Evolutionary conservation across 2,888 invertebrate species (phyloP).

Genomic region (Sussaba pulchella): DNA sequence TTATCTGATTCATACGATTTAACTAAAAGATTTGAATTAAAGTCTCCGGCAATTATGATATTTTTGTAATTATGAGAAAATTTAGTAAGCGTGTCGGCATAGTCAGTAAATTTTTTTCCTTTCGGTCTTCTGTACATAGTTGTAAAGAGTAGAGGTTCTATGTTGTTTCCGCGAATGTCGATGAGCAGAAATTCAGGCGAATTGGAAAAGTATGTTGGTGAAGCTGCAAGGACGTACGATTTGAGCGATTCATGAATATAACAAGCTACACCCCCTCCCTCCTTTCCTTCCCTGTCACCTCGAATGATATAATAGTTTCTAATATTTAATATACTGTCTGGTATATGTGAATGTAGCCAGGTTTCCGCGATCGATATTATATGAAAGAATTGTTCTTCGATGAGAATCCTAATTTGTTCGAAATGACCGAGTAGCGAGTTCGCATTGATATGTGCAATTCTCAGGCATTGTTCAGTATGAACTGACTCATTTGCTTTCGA

Average conservation of each 20-base stretch:
- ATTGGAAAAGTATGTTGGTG: background rate
- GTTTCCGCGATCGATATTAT: too few relatives aligned
- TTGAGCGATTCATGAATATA: constrained; percentile 33
- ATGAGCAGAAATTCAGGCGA: constrained; percentile 13
- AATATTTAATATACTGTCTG: too few relatives aligned
- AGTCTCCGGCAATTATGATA: constrained; percentile 10
- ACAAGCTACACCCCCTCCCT: constrained; percentile 29
- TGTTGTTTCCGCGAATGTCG: background rate
- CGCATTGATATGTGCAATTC: too few relatives aligned
- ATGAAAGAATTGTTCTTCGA: too few relatives aligned
- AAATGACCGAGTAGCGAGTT: too few relatives aligned
- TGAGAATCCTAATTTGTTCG: too few relatives aligned
- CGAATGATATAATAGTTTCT: background rate
- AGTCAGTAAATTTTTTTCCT: background rate
- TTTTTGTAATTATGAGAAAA: background rate
- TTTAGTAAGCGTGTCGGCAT: background rate
- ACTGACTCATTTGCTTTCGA: too few relatives aligned
- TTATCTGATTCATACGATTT: background rate
- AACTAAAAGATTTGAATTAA: constrained; percentile 8
- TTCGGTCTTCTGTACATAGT: constrained; percentile 2
- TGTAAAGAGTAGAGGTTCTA: background rate
- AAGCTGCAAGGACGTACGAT: background rate
- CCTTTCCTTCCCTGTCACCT: constrained; percentile 2
- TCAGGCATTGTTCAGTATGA: too few relatives aligned
- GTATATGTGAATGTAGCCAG: too few relatives aligned